A percentile compares a stretch with the other conserved stretches of the same genome.
Conservation (phyloP, 2,888 invertebrate genomes). For the Helleia helle region DNA sequence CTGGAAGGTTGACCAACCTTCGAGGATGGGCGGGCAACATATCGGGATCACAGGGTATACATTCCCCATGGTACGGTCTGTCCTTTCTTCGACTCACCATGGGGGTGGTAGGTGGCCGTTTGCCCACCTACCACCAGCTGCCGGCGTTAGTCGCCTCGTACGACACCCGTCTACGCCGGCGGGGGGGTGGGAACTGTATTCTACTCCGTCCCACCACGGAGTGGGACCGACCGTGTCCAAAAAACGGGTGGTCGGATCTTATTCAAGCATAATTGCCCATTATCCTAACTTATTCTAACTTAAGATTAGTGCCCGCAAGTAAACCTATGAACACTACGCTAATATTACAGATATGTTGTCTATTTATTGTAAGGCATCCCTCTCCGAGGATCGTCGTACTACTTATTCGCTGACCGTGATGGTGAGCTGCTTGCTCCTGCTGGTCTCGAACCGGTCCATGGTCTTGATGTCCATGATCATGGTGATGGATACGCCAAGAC, state of each 20-base stretch:
- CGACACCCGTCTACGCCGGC: slow-evolving; percentile 5
- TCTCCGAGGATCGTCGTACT: neutral
- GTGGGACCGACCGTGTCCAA: too few species aligned
- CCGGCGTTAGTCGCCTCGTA: slow-evolving; percentile 3
- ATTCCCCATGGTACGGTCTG: neutral
- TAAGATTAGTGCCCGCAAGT: too few species aligned
- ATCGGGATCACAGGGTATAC: neutral
- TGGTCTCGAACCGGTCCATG: slow-evolving; percentile 97
- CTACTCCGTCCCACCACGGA: slow-evolving; percentile 9
- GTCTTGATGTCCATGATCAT: slow-evolving; percentile 96
- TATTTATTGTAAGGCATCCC: too few species aligned
- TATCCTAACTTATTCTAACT: too few species aligned
- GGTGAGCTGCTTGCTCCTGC: slow-evolving; percentile 93
- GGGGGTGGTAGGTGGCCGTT: neutral
- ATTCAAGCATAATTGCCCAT: too few species aligned
- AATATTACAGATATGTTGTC: too few species aligned
- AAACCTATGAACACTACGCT: too few species aligned
- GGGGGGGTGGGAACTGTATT: slow-evolving; percentile 4
- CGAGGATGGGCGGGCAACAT: neutral
- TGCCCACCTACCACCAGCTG: neutral
- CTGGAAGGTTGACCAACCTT: neutral
- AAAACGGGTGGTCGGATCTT: too few species aligned
- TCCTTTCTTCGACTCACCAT: neutral
- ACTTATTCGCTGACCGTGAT: slow-evolving; percentile 81
- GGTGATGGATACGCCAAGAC: slow-evolving; percentile 84